Conservation (phyloP, 2,113 vertebrate species). For the Hyperopisus bebe region DNA sequence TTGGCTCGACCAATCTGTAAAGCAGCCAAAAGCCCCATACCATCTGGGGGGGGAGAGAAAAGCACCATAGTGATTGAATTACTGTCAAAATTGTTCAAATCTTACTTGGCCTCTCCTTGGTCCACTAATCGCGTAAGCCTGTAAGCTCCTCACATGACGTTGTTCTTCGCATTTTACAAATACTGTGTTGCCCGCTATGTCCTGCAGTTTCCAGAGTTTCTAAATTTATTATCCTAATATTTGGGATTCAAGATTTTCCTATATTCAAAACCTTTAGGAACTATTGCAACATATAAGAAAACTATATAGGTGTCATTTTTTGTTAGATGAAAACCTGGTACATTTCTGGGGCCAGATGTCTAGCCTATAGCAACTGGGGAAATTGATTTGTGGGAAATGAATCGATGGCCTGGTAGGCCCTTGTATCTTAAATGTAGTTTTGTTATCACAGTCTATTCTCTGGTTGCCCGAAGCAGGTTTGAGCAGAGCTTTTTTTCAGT, state of each 20-base stretch:
- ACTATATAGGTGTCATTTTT: background rate
- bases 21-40: slow-evolving; percentile 18
- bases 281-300: background rate
- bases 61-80: slow-evolving; percentile 25
- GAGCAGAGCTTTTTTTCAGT: background rate
- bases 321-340: background rate
- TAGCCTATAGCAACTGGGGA: background rate
- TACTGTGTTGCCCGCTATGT: background rate
- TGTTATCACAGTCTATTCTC: background rate
- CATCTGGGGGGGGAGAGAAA: background rate
- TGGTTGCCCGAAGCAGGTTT: background rate
- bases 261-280: background rate
- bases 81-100: slow-evolving; percentile 21
- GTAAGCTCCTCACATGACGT: background rate
- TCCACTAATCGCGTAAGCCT: slow-evolving; percentile 4
- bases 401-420: background rate
- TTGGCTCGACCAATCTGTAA: background rate
- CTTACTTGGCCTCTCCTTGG: slow-evolving; percentile 3
- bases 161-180: no score
- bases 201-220: background rate
- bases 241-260: background rate
- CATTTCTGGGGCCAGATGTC: background rate
- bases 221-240: background rate
- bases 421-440: background rate
- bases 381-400: background rate